Conservation (phyloP, 2,113 vertebrate species). For the Lepus timidus region DNA sequence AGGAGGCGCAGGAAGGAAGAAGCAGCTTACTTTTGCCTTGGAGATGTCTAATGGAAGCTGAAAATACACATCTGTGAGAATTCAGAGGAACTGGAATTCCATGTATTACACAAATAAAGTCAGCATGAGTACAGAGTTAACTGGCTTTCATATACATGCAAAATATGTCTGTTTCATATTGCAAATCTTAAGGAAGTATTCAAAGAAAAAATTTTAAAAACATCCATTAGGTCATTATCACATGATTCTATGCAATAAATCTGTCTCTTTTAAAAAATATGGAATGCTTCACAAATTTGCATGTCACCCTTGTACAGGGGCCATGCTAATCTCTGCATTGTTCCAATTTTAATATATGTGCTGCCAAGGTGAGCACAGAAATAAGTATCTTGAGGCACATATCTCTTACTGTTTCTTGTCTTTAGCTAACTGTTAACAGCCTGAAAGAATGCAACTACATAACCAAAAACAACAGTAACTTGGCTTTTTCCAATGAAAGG, state of each 20-base stretch:
- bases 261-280: too few relatives aligned
- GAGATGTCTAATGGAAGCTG: background rate
- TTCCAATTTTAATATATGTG: too few relatives aligned
- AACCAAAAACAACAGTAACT: conserved; percentile 72
- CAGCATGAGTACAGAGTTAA: background rate
- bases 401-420: conserved; percentile 39
- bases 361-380: too few relatives aligned
- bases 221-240: background rate
- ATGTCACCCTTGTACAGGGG: too few relatives aligned
- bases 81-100: background rate
- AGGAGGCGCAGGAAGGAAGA: background rate
- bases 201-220: conserved; percentile 49
- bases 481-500: conserved; percentile 64
- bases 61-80: conserved; percentile 49
- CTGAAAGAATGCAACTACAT: conserved; percentile 63
- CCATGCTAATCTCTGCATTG: too few relatives aligned
- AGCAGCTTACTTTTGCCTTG: background rate
- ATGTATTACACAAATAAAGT: background rate
- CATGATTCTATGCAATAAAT: background rate
- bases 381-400: conserved; percentile 3
- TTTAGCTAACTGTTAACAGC: conserved; percentile 51
- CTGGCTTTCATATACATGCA: conserved; percentile 36
- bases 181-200: conserved; percentile 16
- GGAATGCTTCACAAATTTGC: too few relatives aligned
- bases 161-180: conserved; percentile 47